These are phyloP conservation scores for Drosophila kanekoi DNA, from an alignment of 2,888 invertebrate genomes.

Conservation along the genomic window DNA sequence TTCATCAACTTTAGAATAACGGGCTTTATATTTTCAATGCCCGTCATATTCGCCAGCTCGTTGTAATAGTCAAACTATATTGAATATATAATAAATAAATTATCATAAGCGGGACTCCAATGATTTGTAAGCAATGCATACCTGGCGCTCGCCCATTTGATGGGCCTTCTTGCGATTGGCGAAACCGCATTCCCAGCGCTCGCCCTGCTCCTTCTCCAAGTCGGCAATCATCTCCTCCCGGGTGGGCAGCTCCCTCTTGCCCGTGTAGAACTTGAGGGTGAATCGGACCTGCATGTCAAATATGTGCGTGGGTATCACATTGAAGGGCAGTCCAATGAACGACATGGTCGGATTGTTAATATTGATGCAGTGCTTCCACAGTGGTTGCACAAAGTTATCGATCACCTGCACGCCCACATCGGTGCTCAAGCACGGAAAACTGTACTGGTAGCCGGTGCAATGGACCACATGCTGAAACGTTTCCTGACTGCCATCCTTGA, in stretches of 20 bases:
- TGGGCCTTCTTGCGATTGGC: conserved; percentile 90
- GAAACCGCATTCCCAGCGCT: conserved; percentile 86
- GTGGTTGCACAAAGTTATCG: conserved; percentile 91
- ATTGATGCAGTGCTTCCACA: conserved; percentile 95
- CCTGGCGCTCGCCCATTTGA: conserved; percentile 85
- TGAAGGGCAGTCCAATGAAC: conserved; percentile 92
- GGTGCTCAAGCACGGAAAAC: conserved; percentile 90
- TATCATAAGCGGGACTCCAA: background rate
- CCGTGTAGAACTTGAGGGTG: conserved; percentile 88
- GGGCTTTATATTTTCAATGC: conserved; percentile 87
- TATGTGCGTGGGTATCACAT: conserved; percentile 92
- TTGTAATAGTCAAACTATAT: conserved; percentile 89
- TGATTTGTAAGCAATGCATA: conserved; percentile 10
- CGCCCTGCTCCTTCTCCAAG: conserved; percentile 87
- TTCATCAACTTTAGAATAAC: conserved; percentile 90
- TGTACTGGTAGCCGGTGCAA: conserved; percentile 92
- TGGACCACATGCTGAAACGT: conserved; percentile 89
- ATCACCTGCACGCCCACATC: conserved; percentile 90
- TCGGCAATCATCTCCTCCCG: conserved; percentile 88
- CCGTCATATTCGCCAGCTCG: conserved; percentile 88
- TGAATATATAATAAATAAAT: background rate
- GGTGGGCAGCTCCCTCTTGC: conserved; percentile 87
- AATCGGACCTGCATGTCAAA: conserved; percentile 92
- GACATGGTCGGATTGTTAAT: conserved; percentile 92
- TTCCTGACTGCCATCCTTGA: conserved; percentile 88